Evolutionary conservation across 2,113 vertebrate genomes (phyloP).

Genomic region (Condylura cristata): DNA sequence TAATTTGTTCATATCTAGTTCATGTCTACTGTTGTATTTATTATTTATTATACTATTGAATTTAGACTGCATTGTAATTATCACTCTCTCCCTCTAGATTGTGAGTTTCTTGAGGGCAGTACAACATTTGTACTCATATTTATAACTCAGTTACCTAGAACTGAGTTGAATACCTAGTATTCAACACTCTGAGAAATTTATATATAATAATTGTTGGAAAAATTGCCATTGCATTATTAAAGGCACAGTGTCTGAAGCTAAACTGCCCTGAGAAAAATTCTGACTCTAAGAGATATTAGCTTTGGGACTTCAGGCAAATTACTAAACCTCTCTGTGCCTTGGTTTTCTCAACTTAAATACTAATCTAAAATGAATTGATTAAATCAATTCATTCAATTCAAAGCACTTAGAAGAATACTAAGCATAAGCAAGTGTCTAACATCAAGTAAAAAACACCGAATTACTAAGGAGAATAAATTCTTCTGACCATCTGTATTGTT

Average conservation of each 20-base stretch:
- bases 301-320: background rate
- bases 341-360: background rate
- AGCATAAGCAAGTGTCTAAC: background rate
- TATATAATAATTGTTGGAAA: background rate
- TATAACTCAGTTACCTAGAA: background rate
- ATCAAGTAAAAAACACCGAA: background rate
- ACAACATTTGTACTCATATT: background rate
- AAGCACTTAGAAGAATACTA: background rate
- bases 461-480: slow-evolving; percentile 19
- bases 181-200: background rate
- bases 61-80: background rate
- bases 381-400: background rate
- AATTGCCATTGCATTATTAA: background rate
- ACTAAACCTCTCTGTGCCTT: background rate
- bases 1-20: background rate
- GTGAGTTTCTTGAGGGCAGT: slow-evolving; percentile 1
- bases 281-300: background rate
- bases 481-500: background rate
- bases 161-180: no score
- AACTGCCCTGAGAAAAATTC: background rate
- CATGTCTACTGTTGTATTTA: background rate
- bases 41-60: no score
- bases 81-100: background rate
- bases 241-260: background rate
- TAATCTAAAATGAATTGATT: background rate